phyloP scores from a whole-genome alignment of 2,113 vertebrate genomes.

The Plecturocebus donacophilus region DNA sequence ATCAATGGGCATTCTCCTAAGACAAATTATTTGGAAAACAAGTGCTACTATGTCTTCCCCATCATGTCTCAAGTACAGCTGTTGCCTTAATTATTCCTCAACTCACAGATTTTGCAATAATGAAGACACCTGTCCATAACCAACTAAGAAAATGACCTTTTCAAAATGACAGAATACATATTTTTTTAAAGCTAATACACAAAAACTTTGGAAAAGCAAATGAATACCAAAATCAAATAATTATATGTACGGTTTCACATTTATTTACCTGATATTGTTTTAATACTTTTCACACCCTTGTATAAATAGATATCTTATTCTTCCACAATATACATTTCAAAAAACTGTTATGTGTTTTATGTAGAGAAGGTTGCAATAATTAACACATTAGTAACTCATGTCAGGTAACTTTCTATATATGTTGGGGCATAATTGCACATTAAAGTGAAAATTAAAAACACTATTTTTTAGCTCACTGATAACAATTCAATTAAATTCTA shows the following conservation, averaged over 20 bases:
- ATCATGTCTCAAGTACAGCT: not conserved
- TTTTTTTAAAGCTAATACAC: not conserved
- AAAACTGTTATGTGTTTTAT: not conserved
- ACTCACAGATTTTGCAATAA: not conserved
- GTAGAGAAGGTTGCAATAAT: not conserved
- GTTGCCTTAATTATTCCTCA: not conserved
- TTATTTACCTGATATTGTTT: not conserved
- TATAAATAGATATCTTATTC: not conserved
- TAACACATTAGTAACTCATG: not conserved
- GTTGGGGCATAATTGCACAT: not conserved
- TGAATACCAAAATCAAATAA: not conserved
- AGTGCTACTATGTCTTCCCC: fast-evolving
- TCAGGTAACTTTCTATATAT: not conserved
- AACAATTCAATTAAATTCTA: slow-evolving; percentile 24
- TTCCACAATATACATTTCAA: not conserved
- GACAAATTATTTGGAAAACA: not conserved
- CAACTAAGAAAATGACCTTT: not conserved
- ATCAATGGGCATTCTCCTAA: not conserved
- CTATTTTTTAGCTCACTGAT: not conserved
- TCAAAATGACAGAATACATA: not conserved
- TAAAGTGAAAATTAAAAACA: not conserved
- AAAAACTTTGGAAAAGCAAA: not conserved
- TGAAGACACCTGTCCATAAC: not conserved
- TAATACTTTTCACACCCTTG: not conserved
- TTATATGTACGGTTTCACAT: not conserved